These are phyloP conservation scores for Cirrhinus molitorella DNA, from an alignment of 2,797 vertebrate species.

Conservation along the genomic window DNA sequence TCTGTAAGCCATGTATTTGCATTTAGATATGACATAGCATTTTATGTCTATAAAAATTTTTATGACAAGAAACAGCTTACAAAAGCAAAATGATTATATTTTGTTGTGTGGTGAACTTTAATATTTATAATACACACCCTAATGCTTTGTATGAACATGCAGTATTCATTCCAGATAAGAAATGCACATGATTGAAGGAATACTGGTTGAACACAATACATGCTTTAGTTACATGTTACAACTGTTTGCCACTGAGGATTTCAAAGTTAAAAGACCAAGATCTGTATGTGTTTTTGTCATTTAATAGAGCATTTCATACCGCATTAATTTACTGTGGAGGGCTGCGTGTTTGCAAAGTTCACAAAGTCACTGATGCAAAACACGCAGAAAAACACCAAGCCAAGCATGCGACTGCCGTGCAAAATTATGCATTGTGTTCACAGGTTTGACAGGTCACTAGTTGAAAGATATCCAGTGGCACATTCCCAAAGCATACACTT, in stretches of 20 bases:
- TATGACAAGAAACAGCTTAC: background rate
- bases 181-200: background rate
- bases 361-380: background rate
- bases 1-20: background rate
- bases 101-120: background rate
- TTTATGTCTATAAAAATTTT: background rate
- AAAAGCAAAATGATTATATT: background rate
- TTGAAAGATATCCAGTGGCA: background rate
- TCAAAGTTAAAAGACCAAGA: background rate
- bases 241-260: background rate
- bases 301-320: background rate
- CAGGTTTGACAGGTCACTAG: background rate
- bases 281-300: background rate
- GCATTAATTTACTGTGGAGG: background rate
- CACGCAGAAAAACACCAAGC: background rate
- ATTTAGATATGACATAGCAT: no score
- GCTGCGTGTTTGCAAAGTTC: background rate
- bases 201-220: background rate
- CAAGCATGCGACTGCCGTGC: background rate
- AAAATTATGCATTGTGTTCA: slow-evolving; percentile 6
- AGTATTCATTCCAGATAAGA: background rate
- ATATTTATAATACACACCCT: background rate
- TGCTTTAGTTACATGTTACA: background rate
- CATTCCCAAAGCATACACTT: slow-evolving; percentile 5
- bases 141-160: background rate